Base-by-base conservation (phyloP, 2,888 invertebrate species). In the Clitarchus hookeri region DNA sequence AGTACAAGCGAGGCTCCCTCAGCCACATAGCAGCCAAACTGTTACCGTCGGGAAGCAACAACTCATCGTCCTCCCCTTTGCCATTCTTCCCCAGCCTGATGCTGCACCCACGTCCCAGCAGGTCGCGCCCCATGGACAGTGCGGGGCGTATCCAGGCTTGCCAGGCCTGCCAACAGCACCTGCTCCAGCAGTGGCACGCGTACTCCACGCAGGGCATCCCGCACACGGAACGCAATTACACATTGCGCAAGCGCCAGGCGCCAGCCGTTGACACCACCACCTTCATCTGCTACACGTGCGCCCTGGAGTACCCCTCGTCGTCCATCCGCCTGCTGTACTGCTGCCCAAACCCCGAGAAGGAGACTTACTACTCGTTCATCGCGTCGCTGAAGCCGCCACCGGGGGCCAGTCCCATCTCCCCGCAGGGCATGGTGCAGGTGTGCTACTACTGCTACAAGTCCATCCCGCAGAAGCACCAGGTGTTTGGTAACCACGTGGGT, bases 251-350 rank as follows among this genome's bases (percentile, higher is more conserved):
- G 90, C 94, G 96, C 82, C 95, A 95, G 86, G 94, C 95, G 48
- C 93, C 94, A 13, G 92, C 93, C 27, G 91, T 93, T 86, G 94
- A 95, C 89, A 93, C 94, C 23, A 94, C 95, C 84, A 95, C 95
- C 85, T 97, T 97, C 92, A 95, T 97, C 84, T 98, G 98, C 92
- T 98, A 97, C 92, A 97, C 97, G 86, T 98, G 98, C 92, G 96
- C 97, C 82, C 94, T 95, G 89, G 94, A 96, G 90, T 96, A 96
- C 90, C 95, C 96, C 87, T 95, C 96, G 87, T 95, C 96, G 89
- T 95, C 96, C 91, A 94, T 97, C 90, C 93, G 97, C 88, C 94
- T 97, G 89, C 94, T 98, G 87, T 97, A 97, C 92, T 97, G 97
- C 92, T 95, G 96, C 91, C 94, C 96, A 85, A 97, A 97, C 92